A percentile compares a stretch with the other conserved stretches of the same genome.
phyloP scores from a whole-genome alignment of 2,888 invertebrate species.

The Dione juno region DNA sequence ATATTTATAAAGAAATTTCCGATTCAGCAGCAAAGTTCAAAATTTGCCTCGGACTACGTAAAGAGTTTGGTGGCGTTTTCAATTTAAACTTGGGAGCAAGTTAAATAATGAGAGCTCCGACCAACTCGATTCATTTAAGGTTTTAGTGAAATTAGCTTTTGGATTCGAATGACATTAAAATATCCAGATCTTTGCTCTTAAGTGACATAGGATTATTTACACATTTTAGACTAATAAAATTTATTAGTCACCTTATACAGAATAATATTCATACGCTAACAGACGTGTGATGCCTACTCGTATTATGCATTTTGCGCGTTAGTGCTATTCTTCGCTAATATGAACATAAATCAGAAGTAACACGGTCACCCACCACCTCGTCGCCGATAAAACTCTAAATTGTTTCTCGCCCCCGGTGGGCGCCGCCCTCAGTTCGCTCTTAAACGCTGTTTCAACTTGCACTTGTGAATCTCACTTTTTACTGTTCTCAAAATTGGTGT shows the following conservation, averaged over 20 bases:
- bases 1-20: slow-evolving; percentile 84
- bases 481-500: slow-evolving; percentile 81
- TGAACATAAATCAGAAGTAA: slow-evolving; percentile 80
- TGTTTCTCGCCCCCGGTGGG: slow-evolving; percentile 82
- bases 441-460: slow-evolving; percentile 83
- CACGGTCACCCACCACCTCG: slow-evolving; percentile 61
- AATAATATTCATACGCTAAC: neutral
- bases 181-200: slow-evolving; percentile 58
- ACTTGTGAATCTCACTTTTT: slow-evolving; percentile 83
- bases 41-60: slow-evolving; percentile 79
- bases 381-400: slow-evolving; percentile 81
- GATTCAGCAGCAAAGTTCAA: slow-evolving; percentile 83
- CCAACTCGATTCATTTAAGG: slow-evolving; percentile 82
- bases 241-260: neutral
- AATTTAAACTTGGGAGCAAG: slow-evolving; percentile 82
- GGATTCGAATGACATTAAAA: slow-evolving; percentile 77
- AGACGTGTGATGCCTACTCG: slow-evolving; percentile 34
- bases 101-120: slow-evolving; percentile 81
- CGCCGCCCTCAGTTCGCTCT: slow-evolving; percentile 81
- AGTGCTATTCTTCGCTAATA: slow-evolving; percentile 70
- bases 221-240: neutral
- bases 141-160: slow-evolving; percentile 83
- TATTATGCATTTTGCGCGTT: slow-evolving; percentile 72
- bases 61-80: slow-evolving; percentile 82
- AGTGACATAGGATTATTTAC: slow-evolving; percentile 35